Conservation (phyloP, 2,888 invertebrate species). For the Agriotes lineatus region DNA sequence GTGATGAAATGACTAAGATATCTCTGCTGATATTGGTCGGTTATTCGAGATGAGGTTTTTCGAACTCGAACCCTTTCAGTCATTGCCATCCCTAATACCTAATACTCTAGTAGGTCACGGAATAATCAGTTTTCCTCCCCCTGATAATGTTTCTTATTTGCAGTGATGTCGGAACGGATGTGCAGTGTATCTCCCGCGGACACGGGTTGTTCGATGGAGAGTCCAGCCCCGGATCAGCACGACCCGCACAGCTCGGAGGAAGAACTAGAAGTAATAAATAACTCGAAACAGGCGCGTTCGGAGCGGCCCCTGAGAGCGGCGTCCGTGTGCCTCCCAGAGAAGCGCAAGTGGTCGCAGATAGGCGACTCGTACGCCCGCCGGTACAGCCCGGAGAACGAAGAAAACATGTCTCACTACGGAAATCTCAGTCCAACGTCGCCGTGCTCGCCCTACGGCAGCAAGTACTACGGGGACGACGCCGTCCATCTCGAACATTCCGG, state of each 20-base stretch:
- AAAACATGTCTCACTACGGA: conserved; percentile 68
- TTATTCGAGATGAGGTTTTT: too few species aligned
- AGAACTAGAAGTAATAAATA: conserved; percentile 87
- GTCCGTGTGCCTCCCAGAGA: conserved; percentile 75
- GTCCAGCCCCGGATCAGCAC: conserved; percentile 72
- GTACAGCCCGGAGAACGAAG: conserved; percentile 65
- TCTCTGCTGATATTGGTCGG: too few species aligned
- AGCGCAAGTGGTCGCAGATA: conserved; percentile 82
- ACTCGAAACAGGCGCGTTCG: conserved; percentile 58
- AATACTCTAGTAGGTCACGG: too few species aligned
- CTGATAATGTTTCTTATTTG: too few species aligned
- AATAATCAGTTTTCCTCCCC: too few species aligned
- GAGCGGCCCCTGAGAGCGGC: conserved; percentile 62
- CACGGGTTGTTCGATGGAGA: conserved; percentile 70
- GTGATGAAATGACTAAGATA: too few species aligned
- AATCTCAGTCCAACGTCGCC: conserved; percentile 68
- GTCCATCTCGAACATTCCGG: conserved; percentile 63
- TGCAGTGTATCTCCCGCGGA: conserved; percentile 70
- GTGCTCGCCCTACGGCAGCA: conserved; percentile 61
- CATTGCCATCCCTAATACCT: too few species aligned
- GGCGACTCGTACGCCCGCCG: conserved; percentile 63
- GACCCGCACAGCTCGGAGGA: conserved; percentile 95
- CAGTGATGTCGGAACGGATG: conserved; percentile 60
- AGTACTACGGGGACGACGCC: conserved; percentile 59
- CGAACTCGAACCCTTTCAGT: too few species aligned